phyloP scores from a whole-genome alignment of 2,888 invertebrate species.

The Tillus elongatus region DNA sequence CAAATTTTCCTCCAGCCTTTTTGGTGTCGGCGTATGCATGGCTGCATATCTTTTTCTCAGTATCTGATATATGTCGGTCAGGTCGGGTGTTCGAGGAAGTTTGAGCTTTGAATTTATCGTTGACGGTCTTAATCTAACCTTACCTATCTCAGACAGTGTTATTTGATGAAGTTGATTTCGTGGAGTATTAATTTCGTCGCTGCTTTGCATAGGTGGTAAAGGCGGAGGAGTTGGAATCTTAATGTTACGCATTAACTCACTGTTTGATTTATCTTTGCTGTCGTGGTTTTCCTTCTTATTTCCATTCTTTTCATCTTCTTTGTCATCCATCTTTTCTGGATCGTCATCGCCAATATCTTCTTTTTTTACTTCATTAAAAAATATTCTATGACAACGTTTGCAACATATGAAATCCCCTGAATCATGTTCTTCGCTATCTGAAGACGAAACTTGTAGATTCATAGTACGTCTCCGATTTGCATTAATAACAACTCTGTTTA shows the following conservation, averaged over 20 bases:
- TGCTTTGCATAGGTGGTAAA: conserved; percentile 6
- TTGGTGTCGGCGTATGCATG: conserved; percentile 25
- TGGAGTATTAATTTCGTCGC: not conserved
- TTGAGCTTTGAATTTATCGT: conserved; percentile 11
- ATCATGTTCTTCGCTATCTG: not conserved
- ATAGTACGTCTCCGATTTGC: not conserved
- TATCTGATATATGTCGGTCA: conserved; percentile 26
- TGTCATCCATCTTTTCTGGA: not conserved
- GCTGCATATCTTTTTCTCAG: conserved; percentile 28
- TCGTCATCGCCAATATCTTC: conserved; percentile 13
- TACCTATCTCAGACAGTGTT: conserved; percentile 9
- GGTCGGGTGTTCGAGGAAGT: conserved; percentile 21
- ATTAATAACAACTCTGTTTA: not conserved
- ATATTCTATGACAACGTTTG: not conserved
- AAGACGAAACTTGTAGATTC: not conserved
- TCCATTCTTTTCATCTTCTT: not conserved
- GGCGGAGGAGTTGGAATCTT: conserved; percentile 13
- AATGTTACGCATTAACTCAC: not conserved
- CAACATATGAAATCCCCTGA: not conserved
- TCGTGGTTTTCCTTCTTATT: too few relatives aligned
- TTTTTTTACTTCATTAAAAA: conserved; percentile 8
- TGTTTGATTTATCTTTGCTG: too few relatives aligned
- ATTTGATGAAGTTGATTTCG: not conserved
- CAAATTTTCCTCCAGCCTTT: not conserved
- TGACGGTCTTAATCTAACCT: conserved; percentile 20